A percentile compares a stretch with the other conserved stretches of the same genome.
These are phyloP conservation scores for Dromaius novaehollandiae DNA, from an alignment of 2,113 vertebrate genomes.

Conservation along the genomic window DNA sequence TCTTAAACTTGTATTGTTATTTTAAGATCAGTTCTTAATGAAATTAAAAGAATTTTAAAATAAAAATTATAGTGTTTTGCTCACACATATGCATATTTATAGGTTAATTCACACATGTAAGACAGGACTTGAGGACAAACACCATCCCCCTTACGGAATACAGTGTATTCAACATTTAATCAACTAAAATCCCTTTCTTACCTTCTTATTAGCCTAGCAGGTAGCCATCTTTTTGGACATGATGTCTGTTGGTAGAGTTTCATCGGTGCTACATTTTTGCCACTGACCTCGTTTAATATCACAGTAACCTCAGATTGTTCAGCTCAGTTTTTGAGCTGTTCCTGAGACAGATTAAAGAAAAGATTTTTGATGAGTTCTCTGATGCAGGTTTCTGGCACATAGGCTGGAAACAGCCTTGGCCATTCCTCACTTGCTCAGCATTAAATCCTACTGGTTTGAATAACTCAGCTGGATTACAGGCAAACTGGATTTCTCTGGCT, in stretches of 20 bases:
- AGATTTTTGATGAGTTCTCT: neutral
- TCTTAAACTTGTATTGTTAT: neutral
- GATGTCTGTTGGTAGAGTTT: neutral
- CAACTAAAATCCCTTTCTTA: neutral
- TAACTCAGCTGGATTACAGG: neutral
- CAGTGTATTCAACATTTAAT: neutral
- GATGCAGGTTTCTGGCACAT: neutral
- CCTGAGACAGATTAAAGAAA: neutral
- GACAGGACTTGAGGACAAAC: neutral
- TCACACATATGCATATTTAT: neutral
- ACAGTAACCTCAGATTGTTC: neutral
- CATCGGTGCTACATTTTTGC: neutral
- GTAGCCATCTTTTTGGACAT: neutral
- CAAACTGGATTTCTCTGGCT: neutral
- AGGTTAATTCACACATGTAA: neutral
- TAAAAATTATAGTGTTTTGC: accelerated
- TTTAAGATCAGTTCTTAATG: neutral
- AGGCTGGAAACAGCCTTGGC: neutral
- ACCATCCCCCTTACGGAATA: neutral
- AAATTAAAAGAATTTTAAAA: neutral
- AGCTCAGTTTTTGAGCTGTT: neutral
- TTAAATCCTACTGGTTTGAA: neutral
- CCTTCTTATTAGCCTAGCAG: neutral
- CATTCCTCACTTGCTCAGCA: neutral
- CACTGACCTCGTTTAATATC: neutral